A percentile compares a stretch with the other conserved stretches of the same genome.
These are phyloP conservation scores for Paracentrotus lividus DNA, from an alignment of 53 echinoderm and acorn worm species.

Conservation along the genomic window DNA sequence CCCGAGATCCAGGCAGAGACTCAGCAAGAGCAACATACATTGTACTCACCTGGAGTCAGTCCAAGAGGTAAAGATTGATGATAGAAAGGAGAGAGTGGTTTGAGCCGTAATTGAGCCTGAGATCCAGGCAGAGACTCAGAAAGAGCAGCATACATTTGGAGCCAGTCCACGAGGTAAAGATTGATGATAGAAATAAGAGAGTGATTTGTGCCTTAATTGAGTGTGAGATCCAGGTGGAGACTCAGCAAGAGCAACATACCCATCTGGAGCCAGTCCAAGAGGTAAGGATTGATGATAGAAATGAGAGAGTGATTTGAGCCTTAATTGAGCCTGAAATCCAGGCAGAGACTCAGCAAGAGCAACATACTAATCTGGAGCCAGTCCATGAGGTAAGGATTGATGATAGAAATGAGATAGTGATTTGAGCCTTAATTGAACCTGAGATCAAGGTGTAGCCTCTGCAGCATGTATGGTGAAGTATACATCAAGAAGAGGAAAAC, in stretches of 20 bases:
- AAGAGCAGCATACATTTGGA: conserved; percentile 54
- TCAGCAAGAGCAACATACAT: conserved; percentile 9
- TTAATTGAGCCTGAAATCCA: conserved; percentile 29
- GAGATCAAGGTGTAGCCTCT: too few relatives aligned
- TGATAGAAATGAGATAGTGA: too few relatives aligned
- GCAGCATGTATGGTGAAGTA: not conserved
- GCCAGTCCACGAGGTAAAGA: conserved; percentile 45
- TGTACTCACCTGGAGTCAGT: conserved; percentile 33
- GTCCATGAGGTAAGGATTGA: conserved; percentile 38
- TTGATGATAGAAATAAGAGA: too few relatives aligned
- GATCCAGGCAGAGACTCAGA: conserved; percentile 36
- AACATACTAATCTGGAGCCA: conserved; percentile 36
- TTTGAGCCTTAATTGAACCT: too few relatives aligned
- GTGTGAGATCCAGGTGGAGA: too few relatives aligned
- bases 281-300: not conserved
- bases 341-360: conserved; percentile 39
- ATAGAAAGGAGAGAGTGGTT: too few relatives aligned
- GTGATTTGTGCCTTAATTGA: too few relatives aligned
- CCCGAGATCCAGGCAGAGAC: conserved; percentile 52
- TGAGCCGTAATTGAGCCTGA: not conserved
- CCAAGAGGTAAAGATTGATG: conserved; percentile 20
- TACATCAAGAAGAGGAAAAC: not conserved
- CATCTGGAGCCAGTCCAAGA: conserved; percentile 36
- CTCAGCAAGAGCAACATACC: conserved; percentile 44
- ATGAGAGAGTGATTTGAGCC: not conserved